Evolutionary conservation across 2,888 invertebrate genomes (phyloP).

Genomic region (Podabrus alpinus): DNA sequence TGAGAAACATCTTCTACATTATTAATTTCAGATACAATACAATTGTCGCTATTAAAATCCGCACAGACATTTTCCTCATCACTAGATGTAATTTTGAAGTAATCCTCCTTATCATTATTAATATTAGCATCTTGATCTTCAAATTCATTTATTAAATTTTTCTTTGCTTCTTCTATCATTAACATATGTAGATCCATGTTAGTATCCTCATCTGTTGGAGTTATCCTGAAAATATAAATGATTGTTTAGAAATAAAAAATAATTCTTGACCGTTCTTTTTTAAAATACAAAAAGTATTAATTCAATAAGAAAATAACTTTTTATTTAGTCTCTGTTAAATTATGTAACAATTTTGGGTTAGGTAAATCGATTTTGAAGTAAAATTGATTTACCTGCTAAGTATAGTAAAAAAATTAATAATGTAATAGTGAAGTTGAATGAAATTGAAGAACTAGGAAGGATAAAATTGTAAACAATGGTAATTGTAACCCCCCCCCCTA

Average conservation of each 20-base stretch:
- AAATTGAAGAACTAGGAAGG: too few species aligned
- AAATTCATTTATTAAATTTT: background rate
- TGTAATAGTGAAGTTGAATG: too few species aligned
- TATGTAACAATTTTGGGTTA: too few species aligned
- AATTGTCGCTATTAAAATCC: background rate
- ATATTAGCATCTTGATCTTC: constrained; percentile 8
- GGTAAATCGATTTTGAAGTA: too few species aligned
- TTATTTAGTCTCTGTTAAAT: too few species aligned
- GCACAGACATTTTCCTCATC: background rate
- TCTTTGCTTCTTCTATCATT: constrained; percentile 9
- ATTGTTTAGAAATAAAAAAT: background rate
- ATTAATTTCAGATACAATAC: constrained; percentile 4
- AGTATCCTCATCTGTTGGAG: constrained; percentile 17
- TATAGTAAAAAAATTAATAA: too few species aligned
- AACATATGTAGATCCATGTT: constrained; percentile 18
- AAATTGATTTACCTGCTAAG: too few species aligned
- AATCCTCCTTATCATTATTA: background rate
- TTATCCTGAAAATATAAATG: constrained; percentile 15
- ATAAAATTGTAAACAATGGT: too few species aligned
- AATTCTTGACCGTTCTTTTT: background rate
- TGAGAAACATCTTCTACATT: constrained; percentile 11
- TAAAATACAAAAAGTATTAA: too few species aligned
- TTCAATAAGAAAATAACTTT: too few species aligned
- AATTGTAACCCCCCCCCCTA: too few species aligned
- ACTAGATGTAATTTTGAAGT: background rate